Conservation (phyloP, 2,888 invertebrate species). For the Agrilus cyanescens region DNA sequence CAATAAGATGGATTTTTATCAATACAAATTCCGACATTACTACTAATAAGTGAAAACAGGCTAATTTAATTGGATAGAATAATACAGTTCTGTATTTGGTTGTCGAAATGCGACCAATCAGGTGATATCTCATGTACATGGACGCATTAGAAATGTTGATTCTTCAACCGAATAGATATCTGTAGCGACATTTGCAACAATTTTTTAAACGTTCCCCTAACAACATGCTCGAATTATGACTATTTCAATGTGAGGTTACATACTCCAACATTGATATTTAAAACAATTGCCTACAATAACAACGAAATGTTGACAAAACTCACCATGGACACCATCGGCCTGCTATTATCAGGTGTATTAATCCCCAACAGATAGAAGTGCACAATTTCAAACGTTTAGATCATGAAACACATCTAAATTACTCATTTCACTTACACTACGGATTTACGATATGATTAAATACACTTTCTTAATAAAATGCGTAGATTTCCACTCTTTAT, state of each 20-base stretch:
- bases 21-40: slow-evolving; percentile 21
- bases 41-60: slow-evolving; percentile 30
- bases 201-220: too few species aligned
- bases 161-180: slow-evolving; percentile 19
- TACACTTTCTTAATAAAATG: too few species aligned
- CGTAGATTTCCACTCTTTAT: too few species aligned
- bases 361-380: slow-evolving; percentile 14
- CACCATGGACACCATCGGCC: slow-evolving; percentile 36
- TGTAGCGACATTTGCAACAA: too few species aligned
- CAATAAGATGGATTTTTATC: too few species aligned
- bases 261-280: too few species aligned
- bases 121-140: slow-evolving; percentile 33
- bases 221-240: too few species aligned
- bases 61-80: slow-evolving; percentile 39
- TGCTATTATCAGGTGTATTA: slow-evolving; percentile 21
- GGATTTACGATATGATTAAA: slow-evolving; percentile 8
- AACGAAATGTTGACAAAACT: slow-evolving; percentile 28
- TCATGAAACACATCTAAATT: slow-evolving; percentile 13
- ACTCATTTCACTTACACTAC: slow-evolving; percentile 16
- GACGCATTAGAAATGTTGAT: slow-evolving; percentile 37
- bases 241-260: too few species aligned
- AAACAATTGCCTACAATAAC: slow-evolving; percentile 8
- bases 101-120: slow-evolving; percentile 40
- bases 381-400: slow-evolving; percentile 9
- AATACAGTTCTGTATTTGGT: slow-evolving; percentile 37